phyloP scores from a whole-genome alignment of 2,113 vertebrate genomes.

The Coracopsis vasa region DNA sequence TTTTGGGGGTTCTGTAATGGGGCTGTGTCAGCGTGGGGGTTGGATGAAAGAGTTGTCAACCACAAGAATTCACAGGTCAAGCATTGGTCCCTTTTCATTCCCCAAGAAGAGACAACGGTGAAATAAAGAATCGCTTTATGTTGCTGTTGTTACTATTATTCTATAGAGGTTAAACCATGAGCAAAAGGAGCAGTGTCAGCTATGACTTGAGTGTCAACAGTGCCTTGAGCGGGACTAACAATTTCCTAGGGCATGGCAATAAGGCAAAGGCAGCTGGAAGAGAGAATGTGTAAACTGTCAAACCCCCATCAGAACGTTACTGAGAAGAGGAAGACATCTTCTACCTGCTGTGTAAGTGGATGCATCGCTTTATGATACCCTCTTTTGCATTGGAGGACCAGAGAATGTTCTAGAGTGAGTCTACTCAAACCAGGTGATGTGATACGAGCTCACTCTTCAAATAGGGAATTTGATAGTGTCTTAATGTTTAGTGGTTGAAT shows the following conservation, averaged over 20 bases:
- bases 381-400: neutral
- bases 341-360: neutral
- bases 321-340: neutral
- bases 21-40: neutral
- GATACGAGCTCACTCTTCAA: neutral
- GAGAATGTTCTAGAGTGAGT: neutral
- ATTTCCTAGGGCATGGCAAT: neutral
- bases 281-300: neutral
- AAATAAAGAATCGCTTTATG: neutral
- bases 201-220: neutral
- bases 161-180: neutral
- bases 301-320: neutral
- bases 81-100: neutral
- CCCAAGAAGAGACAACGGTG: neutral
- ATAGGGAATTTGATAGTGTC: neutral
- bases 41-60: neutral
- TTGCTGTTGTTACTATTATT: neutral
- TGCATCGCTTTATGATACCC: accelerated
- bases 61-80: neutral
- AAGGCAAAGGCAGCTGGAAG: neutral
- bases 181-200: neutral
- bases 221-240: neutral
- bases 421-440: neutral
- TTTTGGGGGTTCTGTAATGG: neutral
- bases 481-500: neutral